Evolutionary conservation across 2,797 vertebrate genomes (phyloP), one percentile per base, ranked within the genome.

Genomic region (Thunnus albacares): DNA sequence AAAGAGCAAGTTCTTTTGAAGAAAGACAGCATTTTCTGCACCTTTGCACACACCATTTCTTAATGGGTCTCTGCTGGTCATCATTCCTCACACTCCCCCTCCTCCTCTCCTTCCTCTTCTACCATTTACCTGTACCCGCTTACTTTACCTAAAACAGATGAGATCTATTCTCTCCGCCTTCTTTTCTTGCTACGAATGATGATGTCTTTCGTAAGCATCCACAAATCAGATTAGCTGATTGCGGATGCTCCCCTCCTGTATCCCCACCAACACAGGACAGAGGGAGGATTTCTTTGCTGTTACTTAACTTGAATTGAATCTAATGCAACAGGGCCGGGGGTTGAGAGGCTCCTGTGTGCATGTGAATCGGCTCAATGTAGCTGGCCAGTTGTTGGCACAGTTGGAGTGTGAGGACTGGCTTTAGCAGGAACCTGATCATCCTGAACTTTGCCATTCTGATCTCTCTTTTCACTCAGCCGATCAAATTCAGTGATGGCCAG

Each of bases 401-500:
- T 78, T 33, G 51, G 8, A 52, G 30, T 22, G 47, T 20, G 52
- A 72, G 59, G 57, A 72, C 63, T 57, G 52, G 67, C 62, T 77
- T 79, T 68, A 77, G 57, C 57, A 73, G 83, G 57, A 92, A 94
- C 79, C 56, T 20, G 85, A 92, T 90, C 90, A 28, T 75, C 63
- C 68, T 90, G 87, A 88, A 90, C 85, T 90, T 90, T 86, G 79
- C 76, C 81, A 59, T 74, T 87, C 62, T 60, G 79, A 84, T 85
- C 73, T 90, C 83, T 87, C 73, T 84, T 91, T 92, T 83, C 74
- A 87, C 72, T 81, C 74, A 72, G 79, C 59, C 76, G 76, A 92
- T 90, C 86, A 81, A 80, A 90, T 93, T 88, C 70, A 49, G 78
- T 69, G 87, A 86, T 82, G 78, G 73, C 87, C 90, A 90, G 86